Evolutionary conservation across 2,888 invertebrate species (phyloP).

Genomic region (Miltochrista miniata): DNA sequence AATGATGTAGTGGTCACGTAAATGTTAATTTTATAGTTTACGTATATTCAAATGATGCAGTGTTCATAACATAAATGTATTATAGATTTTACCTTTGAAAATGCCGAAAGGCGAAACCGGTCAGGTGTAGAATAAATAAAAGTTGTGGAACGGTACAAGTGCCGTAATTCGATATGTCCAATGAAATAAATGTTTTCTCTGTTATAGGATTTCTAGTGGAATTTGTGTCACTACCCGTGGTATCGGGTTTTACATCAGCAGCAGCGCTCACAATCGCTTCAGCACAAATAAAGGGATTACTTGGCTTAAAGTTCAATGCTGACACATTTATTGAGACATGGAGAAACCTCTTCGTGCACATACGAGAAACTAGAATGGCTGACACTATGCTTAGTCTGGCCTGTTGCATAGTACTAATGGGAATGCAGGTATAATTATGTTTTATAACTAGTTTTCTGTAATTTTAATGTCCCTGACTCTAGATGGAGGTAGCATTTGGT

Average conservation of each 20-base stretch:
- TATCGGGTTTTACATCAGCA: conserved; percentile 90
- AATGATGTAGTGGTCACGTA: too few species aligned
- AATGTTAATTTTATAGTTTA: too few species aligned
- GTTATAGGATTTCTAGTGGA: conserved; percentile 87
- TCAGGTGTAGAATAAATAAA: too few species aligned
- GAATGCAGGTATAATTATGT: conserved; percentile 81
- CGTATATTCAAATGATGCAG: too few species aligned
- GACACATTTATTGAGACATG: conserved; percentile 86
- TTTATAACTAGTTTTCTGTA: too few species aligned
- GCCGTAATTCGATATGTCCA: too few species aligned
- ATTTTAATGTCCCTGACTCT: too few species aligned
- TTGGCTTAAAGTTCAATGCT: conserved; percentile 85
- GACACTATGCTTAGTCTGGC: conserved; percentile 85
- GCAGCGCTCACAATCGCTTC: conserved; percentile 90
- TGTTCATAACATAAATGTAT: too few species aligned
- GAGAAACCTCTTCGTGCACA: conserved; percentile 79
- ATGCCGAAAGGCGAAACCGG: too few species aligned
- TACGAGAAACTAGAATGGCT: conserved; percentile 78
- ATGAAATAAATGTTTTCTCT: background rate
- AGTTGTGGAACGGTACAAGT: too few species aligned
- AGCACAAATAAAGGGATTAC: conserved; percentile 87
- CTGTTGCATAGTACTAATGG: conserved; percentile 84
- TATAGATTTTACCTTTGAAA: too few species aligned
- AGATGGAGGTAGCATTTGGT: too few species aligned
- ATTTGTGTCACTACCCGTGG: conserved; percentile 89